phyloP scores from a whole-genome alignment of 1,140 invertebrate species.

The Choristoneura fumiferana region DNA sequence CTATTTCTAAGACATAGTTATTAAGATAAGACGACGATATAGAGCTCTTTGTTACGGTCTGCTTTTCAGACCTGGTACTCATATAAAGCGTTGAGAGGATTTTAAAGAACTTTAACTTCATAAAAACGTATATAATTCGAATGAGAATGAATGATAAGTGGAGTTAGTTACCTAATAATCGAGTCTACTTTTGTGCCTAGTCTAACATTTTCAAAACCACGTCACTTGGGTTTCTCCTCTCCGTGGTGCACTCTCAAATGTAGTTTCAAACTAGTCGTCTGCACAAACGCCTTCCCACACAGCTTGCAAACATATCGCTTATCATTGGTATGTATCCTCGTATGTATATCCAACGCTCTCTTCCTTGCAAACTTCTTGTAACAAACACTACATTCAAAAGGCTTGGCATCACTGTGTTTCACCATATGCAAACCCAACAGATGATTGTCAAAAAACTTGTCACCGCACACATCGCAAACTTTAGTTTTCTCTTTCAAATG shows the following conservation, averaged over 20 bases:
- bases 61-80: no score
- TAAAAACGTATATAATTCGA: no score
- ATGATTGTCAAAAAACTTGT: conserved; percentile 20
- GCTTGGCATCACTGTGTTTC: conserved; percentile 24
- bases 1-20: no score
- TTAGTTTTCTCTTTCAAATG: conserved; percentile 43
- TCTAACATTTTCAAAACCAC: no score
- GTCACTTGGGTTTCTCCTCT: conserved; percentile 40
- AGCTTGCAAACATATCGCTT: conserved; percentile 25
- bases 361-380: conserved; percentile 24
- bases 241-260: conserved; percentile 81
- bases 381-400: conserved; percentile 26
- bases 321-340: conserved; percentile 28
- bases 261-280: not conserved
- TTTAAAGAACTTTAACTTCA: no score
- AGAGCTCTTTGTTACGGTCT: no score
- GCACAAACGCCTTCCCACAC: conserved; percentile 28
- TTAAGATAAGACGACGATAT: no score
- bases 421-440: conserved; percentile 22
- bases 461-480: conserved; percentile 51
- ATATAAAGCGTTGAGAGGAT: no score
- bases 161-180: no score
- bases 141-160: no score
- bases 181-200: no score
- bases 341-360: conserved; percentile 22